Evolutionary conservation across 2,113 vertebrate genomes (phyloP).

Genomic region (Grammomys surdaster): DNA sequence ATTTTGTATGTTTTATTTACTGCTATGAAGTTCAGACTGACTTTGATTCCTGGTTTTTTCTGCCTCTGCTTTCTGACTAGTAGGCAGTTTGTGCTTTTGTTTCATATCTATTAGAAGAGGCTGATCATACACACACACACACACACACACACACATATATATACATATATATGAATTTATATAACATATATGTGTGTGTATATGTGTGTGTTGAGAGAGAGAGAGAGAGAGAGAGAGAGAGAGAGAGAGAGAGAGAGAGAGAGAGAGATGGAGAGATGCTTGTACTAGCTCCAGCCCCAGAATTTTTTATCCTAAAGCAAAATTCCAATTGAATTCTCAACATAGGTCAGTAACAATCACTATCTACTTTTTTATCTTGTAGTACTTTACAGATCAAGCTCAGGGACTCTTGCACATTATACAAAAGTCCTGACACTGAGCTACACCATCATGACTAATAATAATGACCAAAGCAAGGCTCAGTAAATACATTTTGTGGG

Average conservation of each 20-base stretch:
- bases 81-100: background rate
- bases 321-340: background rate
- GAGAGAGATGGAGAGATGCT: background rate
- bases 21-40: background rate
- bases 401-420: background rate
- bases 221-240: no score
- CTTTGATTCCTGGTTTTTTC: background rate
- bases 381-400: background rate
- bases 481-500: background rate
- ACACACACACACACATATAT: no score
- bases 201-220: background rate
- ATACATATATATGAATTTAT: background rate
- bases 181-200: background rate
- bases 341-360: background rate
- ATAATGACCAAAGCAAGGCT: background rate
- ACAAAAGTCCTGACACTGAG: background rate
- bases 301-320: conserved; percentile 22
- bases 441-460: background rate
- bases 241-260: background rate
- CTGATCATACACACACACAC: background rate
- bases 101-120: background rate
- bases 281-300: background rate
- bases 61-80: background rate
- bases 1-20: background rate
- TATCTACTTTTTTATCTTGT: background rate